These are phyloP conservation scores for Phylloscopus whistleri DNA, from an alignment of 2,113 vertebrate genomes.

Conservation along the genomic window DNA sequence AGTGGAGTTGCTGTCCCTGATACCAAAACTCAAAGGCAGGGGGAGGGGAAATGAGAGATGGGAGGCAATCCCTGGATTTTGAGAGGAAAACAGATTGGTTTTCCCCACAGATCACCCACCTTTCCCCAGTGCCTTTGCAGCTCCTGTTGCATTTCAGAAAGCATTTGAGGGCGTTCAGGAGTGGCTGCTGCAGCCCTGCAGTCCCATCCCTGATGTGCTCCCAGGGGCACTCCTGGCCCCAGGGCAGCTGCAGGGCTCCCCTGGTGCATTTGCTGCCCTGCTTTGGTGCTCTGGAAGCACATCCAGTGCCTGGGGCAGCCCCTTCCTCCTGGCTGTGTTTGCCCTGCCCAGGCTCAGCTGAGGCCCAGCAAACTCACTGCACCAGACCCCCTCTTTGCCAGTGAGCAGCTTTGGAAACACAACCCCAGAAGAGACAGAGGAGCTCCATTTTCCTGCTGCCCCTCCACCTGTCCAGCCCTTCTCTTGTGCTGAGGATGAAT, in stretches of 20 bases:
- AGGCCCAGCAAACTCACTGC: neutral
- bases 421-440: neutral
- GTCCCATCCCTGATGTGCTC: neutral
- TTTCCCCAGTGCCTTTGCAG: neutral
- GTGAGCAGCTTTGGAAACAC: neutral
- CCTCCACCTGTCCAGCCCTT: neutral
- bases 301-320: fast-evolving
- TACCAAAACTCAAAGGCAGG: neutral
- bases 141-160: neutral
- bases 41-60: neutral
- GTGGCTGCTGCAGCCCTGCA: neutral
- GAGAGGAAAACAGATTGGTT: neutral
- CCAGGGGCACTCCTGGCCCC: neutral
- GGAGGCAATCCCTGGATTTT: neutral
- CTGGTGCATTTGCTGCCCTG: neutral
- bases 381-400: neutral
- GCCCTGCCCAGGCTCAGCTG: neutral
- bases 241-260: neutral
- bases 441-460: neutral
- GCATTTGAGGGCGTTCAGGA: neutral
- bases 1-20: neutral
- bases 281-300: neutral
- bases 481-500: neutral
- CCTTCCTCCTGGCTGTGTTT: neutral
- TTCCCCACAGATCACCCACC: neutral